phyloP scores from a whole-genome alignment of 1,140 invertebrate genomes.

The Hyles vespertilio region DNA sequence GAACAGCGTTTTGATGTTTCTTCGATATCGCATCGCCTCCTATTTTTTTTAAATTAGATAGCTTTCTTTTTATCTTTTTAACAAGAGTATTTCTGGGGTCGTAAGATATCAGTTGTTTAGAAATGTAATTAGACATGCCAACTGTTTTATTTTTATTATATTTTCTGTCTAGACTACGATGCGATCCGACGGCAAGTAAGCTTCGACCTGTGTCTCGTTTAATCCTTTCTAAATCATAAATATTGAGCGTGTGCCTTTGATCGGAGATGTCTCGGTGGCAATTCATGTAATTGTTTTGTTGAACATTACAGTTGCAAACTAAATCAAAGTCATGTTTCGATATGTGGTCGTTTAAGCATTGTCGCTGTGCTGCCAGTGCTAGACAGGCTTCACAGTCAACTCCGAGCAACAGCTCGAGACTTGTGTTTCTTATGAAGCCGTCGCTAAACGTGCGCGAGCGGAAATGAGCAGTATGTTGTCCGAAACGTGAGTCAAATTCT shows the following conservation, averaged over 20 bases:
- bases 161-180: slow-evolving; percentile 71
- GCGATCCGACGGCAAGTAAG: slow-evolving; percentile 48
- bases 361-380: slow-evolving; percentile 54
- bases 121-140: slow-evolving; percentile 69
- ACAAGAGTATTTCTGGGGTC: slow-evolving; percentile 67
- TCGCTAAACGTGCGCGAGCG: slow-evolving; percentile 71
- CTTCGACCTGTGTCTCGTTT: slow-evolving; percentile 56
- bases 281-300: slow-evolving; percentile 62
- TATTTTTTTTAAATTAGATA: slow-evolving; percentile 71
- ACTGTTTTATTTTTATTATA: slow-evolving; percentile 67
- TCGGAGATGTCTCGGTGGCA: slow-evolving; percentile 48
- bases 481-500: slow-evolving; percentile 46
- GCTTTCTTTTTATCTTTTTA: slow-evolving; percentile 72
- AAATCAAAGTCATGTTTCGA: slow-evolving; percentile 63
- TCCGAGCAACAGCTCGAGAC: slow-evolving; percentile 67
- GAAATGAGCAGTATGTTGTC: slow-evolving; percentile 49
- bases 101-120: slow-evolving; percentile 67
- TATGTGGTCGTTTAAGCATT: slow-evolving; percentile 55
- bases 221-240: slow-evolving; percentile 64
- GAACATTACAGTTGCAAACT: slow-evolving; percentile 68
- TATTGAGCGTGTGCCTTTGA: slow-evolving; percentile 57
- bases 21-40: slow-evolving; percentile 64
- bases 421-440: slow-evolving; percentile 71
- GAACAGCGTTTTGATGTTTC: slow-evolving; percentile 65
- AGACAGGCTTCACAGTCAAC: slow-evolving; percentile 71